Conservation (phyloP, 1,140 invertebrate species). For the Sinella curviseta region DNA sequence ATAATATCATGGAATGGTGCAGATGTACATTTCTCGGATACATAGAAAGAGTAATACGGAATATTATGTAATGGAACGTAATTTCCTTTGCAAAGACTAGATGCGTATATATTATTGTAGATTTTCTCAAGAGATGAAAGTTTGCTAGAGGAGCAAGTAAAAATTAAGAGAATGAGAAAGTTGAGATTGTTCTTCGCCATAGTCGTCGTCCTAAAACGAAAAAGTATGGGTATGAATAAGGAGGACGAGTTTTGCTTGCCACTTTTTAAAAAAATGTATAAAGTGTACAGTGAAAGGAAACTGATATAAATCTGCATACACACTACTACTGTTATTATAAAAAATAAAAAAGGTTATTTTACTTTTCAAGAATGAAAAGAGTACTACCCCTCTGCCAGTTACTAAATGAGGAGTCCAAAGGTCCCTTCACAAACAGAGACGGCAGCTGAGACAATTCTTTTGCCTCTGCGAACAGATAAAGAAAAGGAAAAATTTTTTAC, state of each 20-base stretch:
- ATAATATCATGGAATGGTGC: not conserved
- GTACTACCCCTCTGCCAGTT: not conserved
- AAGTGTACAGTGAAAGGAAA: slow-evolving; percentile 1
- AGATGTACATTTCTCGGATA: not conserved
- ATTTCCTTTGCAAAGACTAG: not conserved
- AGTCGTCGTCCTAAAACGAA: not conserved
- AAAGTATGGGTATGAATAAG: not conserved
- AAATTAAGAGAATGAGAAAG: slow-evolving; percentile 24
- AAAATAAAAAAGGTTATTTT: not conserved
- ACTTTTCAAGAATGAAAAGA: not conserved
- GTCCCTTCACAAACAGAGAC: not conserved
- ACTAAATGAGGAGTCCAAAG: not conserved
- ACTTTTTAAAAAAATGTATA: not conserved
- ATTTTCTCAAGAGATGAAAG: slow-evolving; percentile 25
- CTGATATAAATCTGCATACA: slow-evolving; percentile 21
- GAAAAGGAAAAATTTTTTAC: not conserved
- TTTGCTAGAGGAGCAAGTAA: slow-evolving; percentile 16
- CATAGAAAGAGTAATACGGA: too few relatives aligned
- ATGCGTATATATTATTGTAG: not conserved
- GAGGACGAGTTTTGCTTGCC: not conserved
- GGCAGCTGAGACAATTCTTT: too few relatives aligned
- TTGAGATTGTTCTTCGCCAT: slow-evolving; percentile 12
- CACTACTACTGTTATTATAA: not conserved
- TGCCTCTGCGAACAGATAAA: not conserved
- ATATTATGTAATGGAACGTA: too few relatives aligned